These are phyloP conservation scores for Dasyprocta punctata DNA, from an alignment of 2,113 vertebrate species.

Conservation along the genomic window DNA sequence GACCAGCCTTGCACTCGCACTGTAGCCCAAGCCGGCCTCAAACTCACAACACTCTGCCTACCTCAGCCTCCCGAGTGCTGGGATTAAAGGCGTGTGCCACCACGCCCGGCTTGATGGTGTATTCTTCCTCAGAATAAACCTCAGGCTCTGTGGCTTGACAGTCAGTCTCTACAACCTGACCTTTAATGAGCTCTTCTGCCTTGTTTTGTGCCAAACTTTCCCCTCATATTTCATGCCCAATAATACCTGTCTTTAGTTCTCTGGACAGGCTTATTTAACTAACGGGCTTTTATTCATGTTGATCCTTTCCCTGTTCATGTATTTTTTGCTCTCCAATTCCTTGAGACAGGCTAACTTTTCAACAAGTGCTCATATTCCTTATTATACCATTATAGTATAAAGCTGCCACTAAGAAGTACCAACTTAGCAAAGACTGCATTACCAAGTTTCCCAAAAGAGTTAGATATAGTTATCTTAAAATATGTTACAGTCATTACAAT, in stretches of 20 bases:
- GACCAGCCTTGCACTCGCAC: too few species aligned
- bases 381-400: background rate
- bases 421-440: background rate
- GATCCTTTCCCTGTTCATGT: background rate
- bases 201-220: background rate
- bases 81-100: too few species aligned
- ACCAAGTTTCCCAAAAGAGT: background rate
- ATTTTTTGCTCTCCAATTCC: background rate
- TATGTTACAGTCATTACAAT: background rate
- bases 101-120: too few species aligned
- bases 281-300: background rate
- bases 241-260: background rate
- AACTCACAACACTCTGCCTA: too few species aligned
- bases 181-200: background rate
- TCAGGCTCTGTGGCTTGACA: background rate
- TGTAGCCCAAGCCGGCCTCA: too few species aligned
- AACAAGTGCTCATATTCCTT: background rate
- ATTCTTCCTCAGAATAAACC: background rate
- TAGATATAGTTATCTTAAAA: background rate
- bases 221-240: background rate
- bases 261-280: background rate
- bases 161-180: background rate
- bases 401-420: background rate
- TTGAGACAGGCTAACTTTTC: background rate
- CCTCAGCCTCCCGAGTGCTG: too few species aligned